Evolutionary conservation across 2,888 invertebrate species (phyloP).

Genomic region (Crioceris asparagi): DNA sequence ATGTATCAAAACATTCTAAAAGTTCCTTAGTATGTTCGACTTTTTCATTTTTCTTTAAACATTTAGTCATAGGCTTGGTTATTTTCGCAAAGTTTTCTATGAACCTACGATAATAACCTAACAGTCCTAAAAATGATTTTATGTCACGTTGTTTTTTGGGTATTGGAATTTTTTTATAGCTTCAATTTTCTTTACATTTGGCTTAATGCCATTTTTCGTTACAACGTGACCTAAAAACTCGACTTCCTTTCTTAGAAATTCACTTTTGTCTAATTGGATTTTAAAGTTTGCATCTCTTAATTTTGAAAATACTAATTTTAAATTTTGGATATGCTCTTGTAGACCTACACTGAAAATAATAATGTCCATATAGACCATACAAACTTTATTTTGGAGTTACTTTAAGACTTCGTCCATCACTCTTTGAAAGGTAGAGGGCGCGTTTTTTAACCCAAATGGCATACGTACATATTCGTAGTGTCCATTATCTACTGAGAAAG

Average conservation of each 20-base stretch:
- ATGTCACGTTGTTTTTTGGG: constrained; percentile 23
- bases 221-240: constrained; percentile 29
- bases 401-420: constrained; percentile 7
- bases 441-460: constrained; percentile 16
- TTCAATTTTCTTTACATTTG: constrained; percentile 27
- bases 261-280: constrained; percentile 22
- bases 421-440: constrained; percentile 18
- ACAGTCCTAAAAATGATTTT: constrained; percentile 22
- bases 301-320: neutral
- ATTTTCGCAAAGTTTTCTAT: constrained; percentile 16
- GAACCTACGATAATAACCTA: constrained; percentile 15
- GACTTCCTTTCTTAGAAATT: constrained; percentile 23
- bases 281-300: constrained; percentile 18
- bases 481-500: constrained; percentile 10
- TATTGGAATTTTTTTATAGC: constrained; percentile 19
- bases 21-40: constrained; percentile 4
- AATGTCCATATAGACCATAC: constrained; percentile 23
- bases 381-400: constrained; percentile 9
- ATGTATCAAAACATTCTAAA: constrained; percentile 5
- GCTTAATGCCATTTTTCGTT: constrained; percentile 26
- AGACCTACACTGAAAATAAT: constrained; percentile 14
- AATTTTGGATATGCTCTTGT: neutral
- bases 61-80: constrained; percentile 15
- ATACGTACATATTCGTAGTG: constrained; percentile 5
- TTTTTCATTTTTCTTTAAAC: too few species aligned